Evolutionary conservation across 2,888 invertebrate species (phyloP), one percentile per base, ranked within the genome.

Genomic region (Plagiodera versicolora): DNA sequence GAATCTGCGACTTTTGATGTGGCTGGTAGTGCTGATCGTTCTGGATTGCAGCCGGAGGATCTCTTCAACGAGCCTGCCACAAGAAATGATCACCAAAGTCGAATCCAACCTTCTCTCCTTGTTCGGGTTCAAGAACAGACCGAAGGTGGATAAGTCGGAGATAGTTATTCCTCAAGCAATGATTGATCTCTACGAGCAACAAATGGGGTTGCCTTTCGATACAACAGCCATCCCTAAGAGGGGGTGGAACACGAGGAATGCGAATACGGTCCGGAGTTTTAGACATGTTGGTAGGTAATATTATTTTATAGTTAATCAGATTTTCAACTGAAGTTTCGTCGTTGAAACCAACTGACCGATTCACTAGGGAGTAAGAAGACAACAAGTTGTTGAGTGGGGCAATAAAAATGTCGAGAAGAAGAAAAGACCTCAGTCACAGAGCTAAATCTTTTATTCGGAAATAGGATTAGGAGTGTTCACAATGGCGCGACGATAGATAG

Each of bases 231-330:
- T 90, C 71, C 86, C 87, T 77, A 88, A 85, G 72, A 86, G 86
- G 61, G 89, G 89, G 67, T 81, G 87, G 71, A 83, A 86, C 75
- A 87, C 90, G 67, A 86, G 89, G 74, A 87, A 88, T 70, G 92
- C 94, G 70, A 94, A 94, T 81, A 94, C 93, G 58, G 90, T 92
- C 66, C 84, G 94, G 77, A 91, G 91, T 80, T 94, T 90, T 83
- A 86, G 87, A 75, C 93, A 93, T 83, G 83, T 86, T 80, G 89
- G 90, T 90, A 79, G 83, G 86, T 81, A 63, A 55, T 57, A 52
- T 11, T 17, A 1, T 32, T 54, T 18, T 53, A 18, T 17, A 14
- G 9, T 28, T 46, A 20, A 16, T 20, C 20, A 45, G 10, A 32
- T 20, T 9, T n/a, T n/a, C n/a, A n/a, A n/a, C n/a, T n/a, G n/a